Evolutionary conservation across 2,888 invertebrate species (phyloP).

Genomic region (Nymphalis urticae): DNA sequence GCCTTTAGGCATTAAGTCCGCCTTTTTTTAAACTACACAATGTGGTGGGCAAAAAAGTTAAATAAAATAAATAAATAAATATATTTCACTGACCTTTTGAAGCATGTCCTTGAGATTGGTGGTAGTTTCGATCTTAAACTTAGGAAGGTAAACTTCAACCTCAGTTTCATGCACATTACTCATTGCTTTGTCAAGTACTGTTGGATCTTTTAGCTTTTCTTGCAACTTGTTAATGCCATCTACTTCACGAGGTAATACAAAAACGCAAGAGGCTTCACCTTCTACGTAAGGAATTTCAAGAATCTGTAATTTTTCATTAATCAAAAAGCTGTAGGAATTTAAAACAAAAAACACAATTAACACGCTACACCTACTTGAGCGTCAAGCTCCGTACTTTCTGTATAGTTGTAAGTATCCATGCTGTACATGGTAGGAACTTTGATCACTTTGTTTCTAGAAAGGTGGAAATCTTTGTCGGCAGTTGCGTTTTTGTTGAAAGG

Average conservation of each 20-base stretch:
- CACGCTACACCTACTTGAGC: conserved; percentile 57
- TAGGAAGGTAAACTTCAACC: conserved; percentile 86
- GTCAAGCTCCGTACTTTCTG: conserved; percentile 56
- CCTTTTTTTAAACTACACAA: too few relatives aligned
- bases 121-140: conserved; percentile 89
- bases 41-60: too few relatives aligned
- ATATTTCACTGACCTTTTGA: conserved; percentile 72
- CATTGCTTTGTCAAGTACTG: conserved; percentile 66
- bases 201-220: conserved; percentile 76
- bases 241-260: conserved; percentile 86
- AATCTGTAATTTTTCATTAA: conserved; percentile 64
- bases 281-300: conserved; percentile 88
- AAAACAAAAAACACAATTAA: neutral
- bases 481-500: conserved; percentile 83
- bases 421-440: conserved; percentile 86
- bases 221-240: conserved; percentile 84
- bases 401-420: conserved; percentile 67
- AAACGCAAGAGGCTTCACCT: conserved; percentile 84
- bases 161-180: conserved; percentile 65
- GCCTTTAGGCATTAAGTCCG: too few relatives aligned
- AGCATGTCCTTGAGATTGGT: conserved; percentile 83
- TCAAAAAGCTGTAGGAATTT: too few relatives aligned
- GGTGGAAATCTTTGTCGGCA: conserved; percentile 82
- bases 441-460: conserved; percentile 75
- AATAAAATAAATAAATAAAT: too few relatives aligned